Conservation (phyloP, 1,140 invertebrate species). For the Drosophila mojavensis region DNA sequence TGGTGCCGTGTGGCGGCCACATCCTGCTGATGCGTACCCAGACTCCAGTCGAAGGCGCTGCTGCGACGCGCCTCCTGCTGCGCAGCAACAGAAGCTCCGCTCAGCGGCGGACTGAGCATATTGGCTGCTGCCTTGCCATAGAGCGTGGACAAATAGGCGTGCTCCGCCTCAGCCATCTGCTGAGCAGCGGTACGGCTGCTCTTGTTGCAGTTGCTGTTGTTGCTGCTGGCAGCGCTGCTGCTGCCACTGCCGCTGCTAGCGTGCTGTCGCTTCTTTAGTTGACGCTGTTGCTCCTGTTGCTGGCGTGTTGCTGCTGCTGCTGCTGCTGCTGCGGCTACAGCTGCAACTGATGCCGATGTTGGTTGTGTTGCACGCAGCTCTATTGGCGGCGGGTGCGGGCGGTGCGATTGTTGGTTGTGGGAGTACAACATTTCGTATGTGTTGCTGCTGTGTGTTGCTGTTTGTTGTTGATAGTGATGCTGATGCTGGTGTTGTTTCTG, state of each 20-base stretch:
- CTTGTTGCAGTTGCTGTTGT: slow-evolving; percentile 2
- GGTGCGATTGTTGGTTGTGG: slow-evolving; percentile 66
- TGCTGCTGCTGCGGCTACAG: slow-evolving; percentile 22
- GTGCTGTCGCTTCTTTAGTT: slow-evolving; percentile 64
- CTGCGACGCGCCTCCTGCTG: slow-evolving; percentile 33
- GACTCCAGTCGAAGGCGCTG: slow-evolving; percentile 28
- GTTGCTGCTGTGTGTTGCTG: slow-evolving; percentile 52
- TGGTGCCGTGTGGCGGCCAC: slow-evolving; percentile 17
- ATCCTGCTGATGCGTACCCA: slow-evolving; percentile 8
- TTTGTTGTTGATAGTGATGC: slow-evolving; percentile 37
- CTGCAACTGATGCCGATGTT: not conserved
- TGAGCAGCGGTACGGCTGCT: slow-evolving; percentile 51
- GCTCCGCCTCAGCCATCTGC: slow-evolving; percentile 73
- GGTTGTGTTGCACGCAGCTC: slow-evolving; percentile 10
- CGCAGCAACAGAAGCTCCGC: slow-evolving; percentile 19
- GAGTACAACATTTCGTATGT: slow-evolving; percentile 84
- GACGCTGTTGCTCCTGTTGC: slow-evolving; percentile 60
- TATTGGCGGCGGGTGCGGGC: slow-evolving; percentile 14
- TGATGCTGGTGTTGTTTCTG: slow-evolving; percentile 40
- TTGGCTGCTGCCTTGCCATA: slow-evolving; percentile 76
- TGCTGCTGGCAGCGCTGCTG: slow-evolving; percentile 32
- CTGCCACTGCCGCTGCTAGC: slow-evolving; percentile 38
- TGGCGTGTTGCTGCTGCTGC: slow-evolving; percentile 25
- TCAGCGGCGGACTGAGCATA: slow-evolving; percentile 74
- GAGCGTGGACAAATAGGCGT: slow-evolving; percentile 69